Conservation (phyloP, 2,113 vertebrate genomes). For the Dipodomys ordii region DNA sequence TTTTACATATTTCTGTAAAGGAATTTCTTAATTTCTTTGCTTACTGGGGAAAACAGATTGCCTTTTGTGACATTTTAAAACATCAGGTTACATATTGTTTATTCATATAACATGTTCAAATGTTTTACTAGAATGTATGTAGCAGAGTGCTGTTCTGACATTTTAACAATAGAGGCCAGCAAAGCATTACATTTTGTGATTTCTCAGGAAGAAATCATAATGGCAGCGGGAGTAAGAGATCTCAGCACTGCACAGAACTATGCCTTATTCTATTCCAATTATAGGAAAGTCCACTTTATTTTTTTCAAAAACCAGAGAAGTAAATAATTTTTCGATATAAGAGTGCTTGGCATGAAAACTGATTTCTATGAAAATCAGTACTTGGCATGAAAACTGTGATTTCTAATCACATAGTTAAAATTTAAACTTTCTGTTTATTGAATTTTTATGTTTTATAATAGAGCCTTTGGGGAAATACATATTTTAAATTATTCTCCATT, state of each 20-base stretch:
- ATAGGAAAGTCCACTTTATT: constrained; percentile 68
- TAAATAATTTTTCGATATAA: constrained; percentile 61
- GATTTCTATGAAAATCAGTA: constrained; percentile 14
- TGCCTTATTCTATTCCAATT: constrained; percentile 67
- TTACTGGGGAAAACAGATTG: background rate
- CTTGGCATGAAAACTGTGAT: constrained; percentile 48
- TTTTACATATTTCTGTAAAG: background rate
- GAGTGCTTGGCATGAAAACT: constrained; percentile 50
- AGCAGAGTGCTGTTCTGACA: constrained; percentile 81
- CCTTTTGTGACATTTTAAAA: constrained; percentile 3
- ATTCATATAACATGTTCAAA: background rate
- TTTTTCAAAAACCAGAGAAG: constrained; percentile 41
- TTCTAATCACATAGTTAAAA: constrained; percentile 57
- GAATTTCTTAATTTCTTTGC: background rate
- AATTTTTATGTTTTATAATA: constrained; percentile 58
- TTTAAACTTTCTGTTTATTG: constrained; percentile 65
- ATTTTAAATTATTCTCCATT: constrained; percentile 31
- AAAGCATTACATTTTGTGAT: constrained; percentile 82
- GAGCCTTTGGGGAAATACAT: constrained; percentile 56
- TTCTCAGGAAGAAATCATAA: constrained; percentile 8
- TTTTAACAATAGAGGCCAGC: constrained; percentile 87
- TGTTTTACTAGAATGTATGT: background rate
- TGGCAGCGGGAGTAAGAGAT: constrained; percentile 26
- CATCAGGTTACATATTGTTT: background rate
- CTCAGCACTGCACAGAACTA: background rate